Conservation (phyloP, 2,113 vertebrate genomes). For the Casuarius casuarius region DNA sequence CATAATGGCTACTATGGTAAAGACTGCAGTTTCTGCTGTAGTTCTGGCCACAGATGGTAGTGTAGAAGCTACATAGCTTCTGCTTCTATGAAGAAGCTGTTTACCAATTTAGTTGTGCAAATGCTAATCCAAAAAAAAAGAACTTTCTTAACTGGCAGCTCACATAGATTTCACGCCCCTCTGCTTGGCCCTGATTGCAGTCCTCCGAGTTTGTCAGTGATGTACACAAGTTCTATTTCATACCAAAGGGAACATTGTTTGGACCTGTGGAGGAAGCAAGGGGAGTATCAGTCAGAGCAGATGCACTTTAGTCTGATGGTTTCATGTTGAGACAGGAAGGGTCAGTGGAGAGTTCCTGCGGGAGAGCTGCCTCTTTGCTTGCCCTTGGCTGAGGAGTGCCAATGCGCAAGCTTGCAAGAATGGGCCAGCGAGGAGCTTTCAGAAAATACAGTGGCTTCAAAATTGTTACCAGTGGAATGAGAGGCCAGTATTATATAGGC, state of each 20-base stretch:
- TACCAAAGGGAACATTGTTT: background rate
- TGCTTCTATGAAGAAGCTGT: background rate
- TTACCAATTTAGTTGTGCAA: background rate
- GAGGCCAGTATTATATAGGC: background rate
- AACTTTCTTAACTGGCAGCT: background rate
- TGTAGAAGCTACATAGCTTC: background rate
- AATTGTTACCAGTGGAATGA: background rate
- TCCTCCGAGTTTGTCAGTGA: background rate
- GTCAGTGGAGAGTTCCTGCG: conserved; percentile 17
- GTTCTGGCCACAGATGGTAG: background rate
- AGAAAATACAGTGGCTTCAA: background rate
- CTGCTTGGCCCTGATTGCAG: background rate
- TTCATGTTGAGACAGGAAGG: background rate
- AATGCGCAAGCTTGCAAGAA: background rate
- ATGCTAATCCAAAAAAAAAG: background rate
- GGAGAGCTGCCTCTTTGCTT: background rate
- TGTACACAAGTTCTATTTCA: background rate
- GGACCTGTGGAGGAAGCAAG: background rate
- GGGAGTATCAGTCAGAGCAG: background rate
- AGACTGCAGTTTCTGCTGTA: background rate
- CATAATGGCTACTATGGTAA: background rate
- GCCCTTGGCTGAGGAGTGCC: conserved; percentile 14
- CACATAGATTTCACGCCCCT: background rate
- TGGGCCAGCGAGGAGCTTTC: background rate
- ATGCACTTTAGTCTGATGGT: fast-evolving